These are phyloP conservation scores for Anseranas semipalmata DNA, from an alignment of 2,113 vertebrate genomes.

Conservation along the genomic window DNA sequence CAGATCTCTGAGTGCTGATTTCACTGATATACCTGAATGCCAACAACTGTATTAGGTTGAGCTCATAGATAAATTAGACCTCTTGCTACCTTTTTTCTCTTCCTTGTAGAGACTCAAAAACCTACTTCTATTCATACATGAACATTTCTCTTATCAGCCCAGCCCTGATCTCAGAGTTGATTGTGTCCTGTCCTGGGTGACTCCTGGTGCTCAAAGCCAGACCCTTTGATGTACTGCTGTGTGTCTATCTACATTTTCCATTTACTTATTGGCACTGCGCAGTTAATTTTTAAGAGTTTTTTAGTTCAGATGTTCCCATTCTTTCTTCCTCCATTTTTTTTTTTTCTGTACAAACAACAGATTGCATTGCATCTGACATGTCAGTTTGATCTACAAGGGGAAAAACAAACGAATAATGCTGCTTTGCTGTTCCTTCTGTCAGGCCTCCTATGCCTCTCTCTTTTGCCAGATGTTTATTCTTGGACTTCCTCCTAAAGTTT, in stretches of 20 bases:
- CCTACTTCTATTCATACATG: not conserved
- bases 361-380: constrained; percentile 56
- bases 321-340: not conserved
- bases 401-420: constrained; percentile 40
- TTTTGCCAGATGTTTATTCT: constrained; percentile 21
- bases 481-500: not conserved
- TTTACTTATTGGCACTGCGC: not conserved
- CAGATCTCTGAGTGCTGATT: not conserved
- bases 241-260: not conserved
- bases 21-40: not conserved
- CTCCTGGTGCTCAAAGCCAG: not conserved
- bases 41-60: not conserved
- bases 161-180: not conserved
- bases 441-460: not conserved
- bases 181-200: not conserved
- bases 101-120: not conserved
- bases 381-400: not conserved
- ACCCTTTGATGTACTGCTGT: not conserved
- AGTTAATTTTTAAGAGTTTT: constrained; percentile 8
- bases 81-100: not conserved
- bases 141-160: not conserved
- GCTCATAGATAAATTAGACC: not conserved
- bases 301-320: constrained; percentile 23
- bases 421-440: constrained; percentile 58
- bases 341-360: constrained; percentile 58